Percentiles rank a stretch among this genome's conserved stretches.
Conservation (phyloP, 2,113 vertebrate species). For the Stigmatopora nigra region DNA sequence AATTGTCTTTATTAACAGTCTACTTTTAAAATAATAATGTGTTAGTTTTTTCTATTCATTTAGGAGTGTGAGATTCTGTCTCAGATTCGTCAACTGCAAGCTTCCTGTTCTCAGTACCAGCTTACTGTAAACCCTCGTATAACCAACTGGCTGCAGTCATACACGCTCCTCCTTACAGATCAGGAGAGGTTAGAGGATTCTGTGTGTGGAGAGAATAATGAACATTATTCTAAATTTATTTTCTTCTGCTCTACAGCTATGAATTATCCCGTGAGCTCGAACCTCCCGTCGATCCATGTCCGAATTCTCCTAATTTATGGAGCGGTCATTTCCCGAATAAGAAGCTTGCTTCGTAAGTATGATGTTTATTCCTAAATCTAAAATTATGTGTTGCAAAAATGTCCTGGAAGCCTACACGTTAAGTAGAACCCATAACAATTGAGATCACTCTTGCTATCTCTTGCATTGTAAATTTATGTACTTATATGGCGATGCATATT, state of each 20-base stretch:
- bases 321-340: slow-evolving; percentile 71
- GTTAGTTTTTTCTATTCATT: background rate
- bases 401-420: too few species aligned
- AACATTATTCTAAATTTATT: background rate
- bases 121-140: slow-evolving; percentile 58
- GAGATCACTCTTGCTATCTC: too few species aligned
- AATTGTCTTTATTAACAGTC: background rate
- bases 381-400: background rate
- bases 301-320: slow-evolving; percentile 72
- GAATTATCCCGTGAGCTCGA: slow-evolving; percentile 77
- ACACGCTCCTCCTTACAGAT: slow-evolving; percentile 71
- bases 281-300: slow-evolving; percentile 77
- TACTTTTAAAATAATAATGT: background rate
- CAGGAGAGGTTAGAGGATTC: slow-evolving; percentile 74
- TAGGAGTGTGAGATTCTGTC: slow-evolving; percentile 83
- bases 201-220: background rate
- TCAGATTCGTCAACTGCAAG: slow-evolving; percentile 78
- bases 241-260: slow-evolving; percentile 64
- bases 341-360: slow-evolving; percentile 77
- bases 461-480: too few species aligned
- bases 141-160: slow-evolving; percentile 63
- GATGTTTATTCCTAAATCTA: background rate
- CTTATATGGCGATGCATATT: too few species aligned
- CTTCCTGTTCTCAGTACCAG: slow-evolving; percentile 69
- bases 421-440: too few species aligned